A percentile compares a stretch with the other conserved stretches of the same genome.
phyloP scores from a whole-genome alignment of 1,140 invertebrate species.

The Schlechtendalia chinensis region DNA sequence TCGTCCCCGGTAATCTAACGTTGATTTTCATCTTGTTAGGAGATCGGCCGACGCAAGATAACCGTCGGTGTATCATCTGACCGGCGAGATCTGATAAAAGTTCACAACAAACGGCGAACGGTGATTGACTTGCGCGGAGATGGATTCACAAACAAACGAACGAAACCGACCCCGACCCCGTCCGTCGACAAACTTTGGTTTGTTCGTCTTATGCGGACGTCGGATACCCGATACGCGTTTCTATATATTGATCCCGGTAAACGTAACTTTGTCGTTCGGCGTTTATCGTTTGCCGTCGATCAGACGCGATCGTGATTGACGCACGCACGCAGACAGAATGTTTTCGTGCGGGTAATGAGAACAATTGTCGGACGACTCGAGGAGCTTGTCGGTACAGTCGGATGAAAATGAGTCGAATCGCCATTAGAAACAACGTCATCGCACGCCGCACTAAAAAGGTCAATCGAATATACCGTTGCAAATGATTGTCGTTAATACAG shows the following conservation, averaged over 20 bases:
- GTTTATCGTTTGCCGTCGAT: too few species aligned
- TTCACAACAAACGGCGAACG: not conserved
- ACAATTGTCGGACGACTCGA: not conserved
- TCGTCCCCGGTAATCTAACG: not conserved
- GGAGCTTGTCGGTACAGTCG: not conserved
- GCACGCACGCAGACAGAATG: not conserved
- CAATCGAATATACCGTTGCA: not conserved
- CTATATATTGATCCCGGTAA: too few species aligned
- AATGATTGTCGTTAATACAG: too few species aligned
- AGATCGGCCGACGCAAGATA: slow-evolving; percentile 27
- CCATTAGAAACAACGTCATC: not conserved
- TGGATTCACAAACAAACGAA: not conserved
- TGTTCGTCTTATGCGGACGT: not conserved
- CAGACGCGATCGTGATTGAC: too few species aligned
- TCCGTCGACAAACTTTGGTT: too few species aligned
- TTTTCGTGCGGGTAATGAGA: slow-evolving; percentile 9
- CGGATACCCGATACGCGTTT: not conserved
- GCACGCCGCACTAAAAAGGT: not conserved
- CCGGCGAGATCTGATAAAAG: not conserved
- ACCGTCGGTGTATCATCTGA: slow-evolving; percentile 1
- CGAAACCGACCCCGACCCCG: too few species aligned
- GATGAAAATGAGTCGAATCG: slow-evolving; percentile 4
- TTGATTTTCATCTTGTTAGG: slow-evolving; percentile 10
- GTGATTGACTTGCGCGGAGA: slow-evolving; percentile 1
- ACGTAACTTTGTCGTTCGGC: too few species aligned